Conservation (phyloP, 1,140 invertebrate species). For the Anagrus nilaparvatae region DNA sequence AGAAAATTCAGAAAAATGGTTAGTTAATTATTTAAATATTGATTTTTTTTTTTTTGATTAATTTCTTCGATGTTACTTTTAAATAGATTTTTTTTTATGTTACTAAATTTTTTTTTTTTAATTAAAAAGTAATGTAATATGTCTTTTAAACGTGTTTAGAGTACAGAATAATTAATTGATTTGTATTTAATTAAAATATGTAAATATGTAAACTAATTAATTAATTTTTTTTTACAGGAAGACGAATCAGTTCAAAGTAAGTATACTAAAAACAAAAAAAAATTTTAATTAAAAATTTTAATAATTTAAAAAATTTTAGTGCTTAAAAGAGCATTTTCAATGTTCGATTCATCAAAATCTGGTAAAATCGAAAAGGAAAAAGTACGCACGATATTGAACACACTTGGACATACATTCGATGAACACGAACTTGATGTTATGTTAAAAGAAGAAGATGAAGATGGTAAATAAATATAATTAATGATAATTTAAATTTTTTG, state of each 20-base stretch:
- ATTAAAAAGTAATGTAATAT: too few species aligned
- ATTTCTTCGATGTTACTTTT: too few species aligned
- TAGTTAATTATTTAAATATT: too few species aligned
- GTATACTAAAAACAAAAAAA: constrained; percentile 24
- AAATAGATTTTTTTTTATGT: too few species aligned
- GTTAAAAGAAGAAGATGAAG: constrained; percentile 56
- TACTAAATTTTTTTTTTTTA: too few species aligned
- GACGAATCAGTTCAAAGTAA: constrained; percentile 54
- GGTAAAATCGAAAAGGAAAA: constrained; percentile 65
- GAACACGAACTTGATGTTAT: constrained; percentile 59
- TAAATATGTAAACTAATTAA: not conserved
- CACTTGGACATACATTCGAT: constrained; percentile 61
- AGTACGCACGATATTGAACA: constrained; percentile 64
- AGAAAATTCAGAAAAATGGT: too few species aligned
- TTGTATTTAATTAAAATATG: too few species aligned
- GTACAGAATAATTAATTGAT: too few species aligned
- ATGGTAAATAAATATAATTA: too few species aligned
- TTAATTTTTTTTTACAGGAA: constrained; percentile 40
- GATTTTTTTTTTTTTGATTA: too few species aligned
- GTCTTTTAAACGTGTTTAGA: too few species aligned
- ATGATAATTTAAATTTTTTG: too few species aligned
- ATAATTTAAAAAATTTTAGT: constrained; percentile 37
- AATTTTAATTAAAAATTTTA: constrained; percentile 1
- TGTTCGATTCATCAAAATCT: constrained; percentile 65
- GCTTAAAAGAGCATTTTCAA: constrained; percentile 60